A percentile compares a stretch with the other conserved stretches of the same genome.
phyloP scores from a whole-genome alignment of 2,888 invertebrate species.

The Athalia rosae region DNA sequence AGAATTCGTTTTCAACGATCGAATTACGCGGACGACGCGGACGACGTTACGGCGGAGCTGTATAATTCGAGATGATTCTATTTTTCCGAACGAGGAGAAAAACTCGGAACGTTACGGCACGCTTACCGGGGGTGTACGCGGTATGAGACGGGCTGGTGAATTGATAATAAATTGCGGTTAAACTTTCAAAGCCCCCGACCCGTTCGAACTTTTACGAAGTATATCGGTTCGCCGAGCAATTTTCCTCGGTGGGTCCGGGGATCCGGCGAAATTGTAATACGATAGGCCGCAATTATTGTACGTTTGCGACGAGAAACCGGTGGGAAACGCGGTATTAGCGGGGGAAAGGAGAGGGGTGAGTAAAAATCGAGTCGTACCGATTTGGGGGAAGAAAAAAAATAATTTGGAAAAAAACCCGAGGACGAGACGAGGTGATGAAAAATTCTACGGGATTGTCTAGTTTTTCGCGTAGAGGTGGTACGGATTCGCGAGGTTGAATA shows the following conservation, averaged over 20 bases:
- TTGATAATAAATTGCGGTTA: slow-evolving; percentile 41
- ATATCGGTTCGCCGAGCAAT: slow-evolving; percentile 32
- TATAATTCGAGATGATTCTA: background rate
- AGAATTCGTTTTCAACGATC: background rate
- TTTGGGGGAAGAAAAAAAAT: background rate
- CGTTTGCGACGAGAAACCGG: background rate
- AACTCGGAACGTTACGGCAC: background rate
- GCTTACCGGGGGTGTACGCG: background rate
- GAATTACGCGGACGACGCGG: background rate
- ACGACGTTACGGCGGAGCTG: background rate
- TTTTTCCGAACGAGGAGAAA: background rate
- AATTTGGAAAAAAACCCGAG: too few species aligned
- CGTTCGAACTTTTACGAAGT: slow-evolving; percentile 4
- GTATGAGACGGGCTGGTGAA: slow-evolving; percentile 21
- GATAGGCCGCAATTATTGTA: slow-evolving; percentile 37
- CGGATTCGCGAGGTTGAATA: slow-evolving; percentile 37
- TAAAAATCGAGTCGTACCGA: slow-evolving; percentile 30
- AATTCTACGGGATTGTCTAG: background rate
- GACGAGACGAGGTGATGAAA: slow-evolving; percentile 1
- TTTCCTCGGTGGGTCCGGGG: slow-evolving; percentile 30
- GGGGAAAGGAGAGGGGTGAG: slow-evolving; percentile 5
- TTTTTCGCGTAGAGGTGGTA: slow-evolving; percentile 2
- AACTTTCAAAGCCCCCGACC: slow-evolving; percentile 6
- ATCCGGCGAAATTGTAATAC: slow-evolving; percentile 37
- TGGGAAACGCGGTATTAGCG: too few species aligned